Percentiles rank a stretch among this genome's conserved stretches.
Conservation (phyloP, 2,888 invertebrate species). For the Leptinotarsa haldemani region DNA sequence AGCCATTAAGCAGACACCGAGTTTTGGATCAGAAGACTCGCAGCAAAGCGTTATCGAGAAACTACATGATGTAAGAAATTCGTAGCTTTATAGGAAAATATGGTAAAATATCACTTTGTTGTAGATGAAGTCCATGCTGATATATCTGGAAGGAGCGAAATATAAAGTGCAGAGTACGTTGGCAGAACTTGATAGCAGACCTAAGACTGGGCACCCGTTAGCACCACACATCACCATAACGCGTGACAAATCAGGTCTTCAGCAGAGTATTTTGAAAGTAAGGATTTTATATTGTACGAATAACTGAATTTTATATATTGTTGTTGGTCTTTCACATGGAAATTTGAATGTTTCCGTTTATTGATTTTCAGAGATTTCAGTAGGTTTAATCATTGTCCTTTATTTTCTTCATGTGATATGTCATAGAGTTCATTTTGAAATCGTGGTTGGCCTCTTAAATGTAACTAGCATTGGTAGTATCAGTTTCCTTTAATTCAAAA, state of each 20-base stretch:
- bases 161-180: constrained; percentile 88
- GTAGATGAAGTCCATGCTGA: constrained; percentile 92
- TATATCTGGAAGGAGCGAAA: constrained; percentile 90
- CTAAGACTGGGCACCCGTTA: constrained; percentile 83
- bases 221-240: constrained; percentile 88
- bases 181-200: constrained; percentile 83
- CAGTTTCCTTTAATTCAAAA: no score
- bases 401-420: no score
- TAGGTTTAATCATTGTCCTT: no score
- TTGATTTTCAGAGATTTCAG: no score
- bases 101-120: constrained; percentile 42
- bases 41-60: constrained; percentile 93
- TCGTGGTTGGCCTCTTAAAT: no score
- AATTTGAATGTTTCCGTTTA: no score
- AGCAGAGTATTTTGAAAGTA: constrained; percentile 86
- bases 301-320: not conserved
- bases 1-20: constrained; percentile 87
- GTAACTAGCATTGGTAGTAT: no score
- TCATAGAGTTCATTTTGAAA: no score
- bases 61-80: constrained; percentile 82
- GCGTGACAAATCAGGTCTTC: constrained; percentile 89
- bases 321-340: no score
- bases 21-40: constrained; percentile 87
- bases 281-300: constrained; percentile 15
- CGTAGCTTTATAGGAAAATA: not conserved